phyloP scores from a whole-genome alignment of 2,113 vertebrate species.

The Epinephelus lanceolatus region DNA sequence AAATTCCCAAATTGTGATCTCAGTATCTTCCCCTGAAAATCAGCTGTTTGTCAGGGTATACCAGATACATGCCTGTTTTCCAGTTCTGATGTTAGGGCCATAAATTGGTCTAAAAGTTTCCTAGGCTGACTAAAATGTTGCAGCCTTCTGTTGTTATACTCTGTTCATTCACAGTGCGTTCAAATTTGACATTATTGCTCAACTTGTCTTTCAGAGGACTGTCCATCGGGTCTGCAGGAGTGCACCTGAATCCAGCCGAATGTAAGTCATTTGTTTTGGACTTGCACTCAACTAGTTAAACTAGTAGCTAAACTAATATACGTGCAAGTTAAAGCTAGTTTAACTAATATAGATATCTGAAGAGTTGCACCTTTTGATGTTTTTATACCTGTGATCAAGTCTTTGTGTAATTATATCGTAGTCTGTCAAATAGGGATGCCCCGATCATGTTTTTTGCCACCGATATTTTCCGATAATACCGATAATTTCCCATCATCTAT shows the following conservation, averaged over 20 bases:
- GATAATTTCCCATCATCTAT: no score
- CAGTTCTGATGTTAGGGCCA: no score
- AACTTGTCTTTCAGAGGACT: constrained; percentile 86
- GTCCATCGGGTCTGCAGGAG: constrained; percentile 87
- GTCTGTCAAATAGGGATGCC: background rate
- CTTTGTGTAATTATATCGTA: background rate
- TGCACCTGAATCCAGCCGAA: constrained; percentile 95
- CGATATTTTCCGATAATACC: no score
- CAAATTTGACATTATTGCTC: no score
- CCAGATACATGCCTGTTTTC: no score
- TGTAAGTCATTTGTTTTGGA: constrained; percentile 87
- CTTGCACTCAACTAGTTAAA: background rate
- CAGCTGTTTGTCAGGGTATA: no score
- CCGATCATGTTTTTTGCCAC: no score
- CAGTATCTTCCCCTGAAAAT: no score
- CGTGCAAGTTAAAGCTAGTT: background rate
- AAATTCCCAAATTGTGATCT: no score
- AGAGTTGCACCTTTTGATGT: background rate
- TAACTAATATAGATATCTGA: background rate
- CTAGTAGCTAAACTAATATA: constrained; percentile 9
- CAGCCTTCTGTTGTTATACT: background rate
- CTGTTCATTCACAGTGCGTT: background rate
- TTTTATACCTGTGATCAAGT: background rate
- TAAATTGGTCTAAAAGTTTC: no score
- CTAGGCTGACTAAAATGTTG: no score